A percentile compares a stretch with the other conserved stretches of the same genome.
Evolutionary conservation across 2,888 invertebrate genomes (phyloP).

Genomic region (Fragum whitleyi): DNA sequence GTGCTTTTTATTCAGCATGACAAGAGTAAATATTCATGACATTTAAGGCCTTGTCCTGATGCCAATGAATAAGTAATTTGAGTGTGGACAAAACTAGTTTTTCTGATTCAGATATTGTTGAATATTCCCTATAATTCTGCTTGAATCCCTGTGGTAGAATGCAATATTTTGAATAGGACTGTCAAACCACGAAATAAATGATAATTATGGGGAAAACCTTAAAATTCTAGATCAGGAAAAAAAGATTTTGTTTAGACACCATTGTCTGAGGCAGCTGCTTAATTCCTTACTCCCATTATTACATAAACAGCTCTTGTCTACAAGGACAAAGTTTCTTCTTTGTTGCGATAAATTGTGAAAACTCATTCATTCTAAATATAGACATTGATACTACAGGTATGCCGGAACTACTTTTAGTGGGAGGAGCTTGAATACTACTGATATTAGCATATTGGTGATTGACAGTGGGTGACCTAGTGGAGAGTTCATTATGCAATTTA

Average conservation of each 20-base stretch:
- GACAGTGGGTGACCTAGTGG: constrained; percentile 32
- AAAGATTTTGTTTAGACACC: background rate
- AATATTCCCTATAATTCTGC: too few relatives aligned
- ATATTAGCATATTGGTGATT: constrained; percentile 48
- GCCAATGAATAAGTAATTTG: too few relatives aligned
- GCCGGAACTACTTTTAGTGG: constrained; percentile 45
- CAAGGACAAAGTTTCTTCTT: background rate
- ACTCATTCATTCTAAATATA: constrained; percentile 40
- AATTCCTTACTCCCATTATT: background rate
- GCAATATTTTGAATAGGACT: background rate
- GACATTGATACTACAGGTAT: constrained; percentile 27
- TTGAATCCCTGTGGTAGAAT: too few relatives aligned
- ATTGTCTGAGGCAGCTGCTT: background rate
- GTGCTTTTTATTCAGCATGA: too few relatives aligned
- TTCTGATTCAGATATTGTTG: too few relatives aligned
- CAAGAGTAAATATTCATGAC: too few relatives aligned
- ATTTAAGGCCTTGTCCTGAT: too few relatives aligned
- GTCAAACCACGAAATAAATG: background rate
- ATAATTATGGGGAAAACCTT: background rate
- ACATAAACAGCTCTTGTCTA: background rate
- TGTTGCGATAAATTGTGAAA: constrained; percentile 30
- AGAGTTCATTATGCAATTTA: constrained; percentile 27
- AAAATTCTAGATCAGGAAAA: background rate
- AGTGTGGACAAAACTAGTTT: too few relatives aligned
- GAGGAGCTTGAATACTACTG: constrained; percentile 33